Evolutionary conservation across 2,113 vertebrate species (phyloP), one percentile per base, ranked within the genome.

Genomic region (Colinus virginianus): DNA sequence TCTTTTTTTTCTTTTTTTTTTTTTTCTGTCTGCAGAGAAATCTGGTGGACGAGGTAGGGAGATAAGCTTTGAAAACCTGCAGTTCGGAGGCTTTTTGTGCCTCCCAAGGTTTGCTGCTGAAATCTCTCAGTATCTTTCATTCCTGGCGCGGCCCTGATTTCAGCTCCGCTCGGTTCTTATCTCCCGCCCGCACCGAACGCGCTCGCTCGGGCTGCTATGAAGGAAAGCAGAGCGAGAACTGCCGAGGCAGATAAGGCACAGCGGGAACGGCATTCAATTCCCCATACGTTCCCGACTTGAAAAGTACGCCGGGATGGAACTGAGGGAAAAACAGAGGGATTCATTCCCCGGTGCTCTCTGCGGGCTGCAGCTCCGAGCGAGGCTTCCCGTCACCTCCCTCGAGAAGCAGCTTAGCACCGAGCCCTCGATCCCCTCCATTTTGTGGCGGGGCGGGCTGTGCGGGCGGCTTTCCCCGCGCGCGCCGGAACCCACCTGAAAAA

Each of bases 401-500:
- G 26, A 84, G 87, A 92, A 75, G 64, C 72, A 88, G 75, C 87
- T 66, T 69, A 95, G 53, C 83, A 84, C 53, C 88, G 75, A n/a
- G 59, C 61, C 79, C 51, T 77, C 75, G 88, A 91, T 88, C 61
- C 88, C 45, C 83, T 96, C 92, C 92, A 77, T 91, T 91, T 91
- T 87, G 94, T 48, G 63, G 43, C 48, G 87, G 94, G 94, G 71
- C 79, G 28, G 13, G 10, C n/a, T 11, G 30, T 7, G 80, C 40
- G 21, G 55, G 28, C 53, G 19, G 25, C 53, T 19, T 30, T 56
- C 30, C 53, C 53, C 51, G 40, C 40, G 13, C 40, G 13, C 40
- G 40, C 40, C 40, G 40, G 40, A 40, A 40, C 5, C 40, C 40
- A 40, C 40, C 40, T 40, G 36, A 36, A 36, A 36, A 36, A 36